Base-by-base conservation (phyloP, 1,140 invertebrate species). In the Ceratina japonica region DNA sequence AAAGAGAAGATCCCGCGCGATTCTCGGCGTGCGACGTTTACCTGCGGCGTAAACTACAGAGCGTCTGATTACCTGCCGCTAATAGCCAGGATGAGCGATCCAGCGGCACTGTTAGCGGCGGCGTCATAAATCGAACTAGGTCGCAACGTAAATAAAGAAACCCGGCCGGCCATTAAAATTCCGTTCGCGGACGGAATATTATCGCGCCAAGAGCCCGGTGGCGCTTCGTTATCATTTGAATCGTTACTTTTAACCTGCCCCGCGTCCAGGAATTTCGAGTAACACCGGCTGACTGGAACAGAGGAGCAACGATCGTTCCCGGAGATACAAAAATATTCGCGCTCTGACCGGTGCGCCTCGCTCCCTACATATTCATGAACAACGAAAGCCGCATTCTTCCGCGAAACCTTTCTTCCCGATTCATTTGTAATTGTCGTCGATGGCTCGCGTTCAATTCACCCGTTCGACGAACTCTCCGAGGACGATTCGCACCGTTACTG, bases 11-110 rank as follows among this genome's bases (percentile, higher is more conserved):
- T 16, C 24, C 8, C 20, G 12, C 20, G 12, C 20, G 16, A 13
- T 69, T 69, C 51, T 27, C 8, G 10, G 37, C 12, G 1, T 13
- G 31, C n/a, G 16, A 22, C 63, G 52, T 44, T n/a, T n/a, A 20
- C 63, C 44, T n/a, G 52, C 15, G 63, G 20, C 18, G 64, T 24
- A 27, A 75, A 68, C 63, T 22, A 52, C 31, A 52, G 56, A 52
- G 56, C 66, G 66, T 73, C 76, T 78, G 72, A 78, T 78, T 78
- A 78, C 76, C 69, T 65, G 27, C 20, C 69, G 76, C 44, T 73
- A 78, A 78, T 78, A 51, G n/a, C 69, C 31, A n/a, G 51, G 61
- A 73, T 49, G 76, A 64, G 61, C 59, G 61, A 49, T 72, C 49
- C 37, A 51, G 15, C 27, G 1, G 20, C 16, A 13, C 16, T 18